Evolutionary conservation across 2,797 vertebrate species (phyloP).

Genomic region (Poecilia wingei): DNA sequence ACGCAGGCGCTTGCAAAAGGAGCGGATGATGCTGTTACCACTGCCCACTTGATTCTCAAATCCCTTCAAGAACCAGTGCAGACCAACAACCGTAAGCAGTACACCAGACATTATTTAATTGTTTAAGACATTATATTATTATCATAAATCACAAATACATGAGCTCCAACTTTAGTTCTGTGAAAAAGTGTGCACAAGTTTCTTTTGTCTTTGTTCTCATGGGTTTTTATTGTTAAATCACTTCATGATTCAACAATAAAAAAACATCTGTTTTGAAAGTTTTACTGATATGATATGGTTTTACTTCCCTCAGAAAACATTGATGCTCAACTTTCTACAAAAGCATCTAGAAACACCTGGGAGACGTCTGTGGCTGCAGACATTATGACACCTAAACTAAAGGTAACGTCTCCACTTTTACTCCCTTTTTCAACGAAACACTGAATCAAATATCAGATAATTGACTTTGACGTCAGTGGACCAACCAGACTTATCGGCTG

Average conservation of each 20-base stretch:
- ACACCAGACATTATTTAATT: accelerated
- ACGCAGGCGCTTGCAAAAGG: slow-evolving; percentile 80
- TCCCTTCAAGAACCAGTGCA: slow-evolving; percentile 58
- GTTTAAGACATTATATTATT: background rate
- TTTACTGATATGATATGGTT: background rate
- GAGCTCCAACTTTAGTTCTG: background rate
- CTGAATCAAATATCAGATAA: background rate
- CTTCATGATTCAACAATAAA: background rate
- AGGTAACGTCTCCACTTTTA: slow-evolving; percentile 67
- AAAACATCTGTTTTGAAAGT: background rate
- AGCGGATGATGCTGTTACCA: slow-evolving; percentile 76
- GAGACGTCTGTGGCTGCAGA: slow-evolving; percentile 72
- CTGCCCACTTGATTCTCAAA: slow-evolving; percentile 78
- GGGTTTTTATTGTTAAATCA: too few species aligned
- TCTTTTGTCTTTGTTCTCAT: background rate
- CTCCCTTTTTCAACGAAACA: background rate
- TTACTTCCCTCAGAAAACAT: slow-evolving; percentile 57
- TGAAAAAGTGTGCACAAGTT: background rate
- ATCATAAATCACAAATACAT: background rate
- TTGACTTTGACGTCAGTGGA: background rate
- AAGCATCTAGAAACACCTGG: slow-evolving; percentile 84
- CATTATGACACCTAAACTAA: slow-evolving; percentile 75
- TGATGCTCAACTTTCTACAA: slow-evolving; percentile 73
- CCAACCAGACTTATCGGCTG: background rate
- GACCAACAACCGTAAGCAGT: slow-evolving; percentile 71